Percentiles rank a stretch among this genome's conserved stretches.
phyloP scores from a whole-genome alignment of 2,797 vertebrate species.

The Adelosebastes latens region DNA sequence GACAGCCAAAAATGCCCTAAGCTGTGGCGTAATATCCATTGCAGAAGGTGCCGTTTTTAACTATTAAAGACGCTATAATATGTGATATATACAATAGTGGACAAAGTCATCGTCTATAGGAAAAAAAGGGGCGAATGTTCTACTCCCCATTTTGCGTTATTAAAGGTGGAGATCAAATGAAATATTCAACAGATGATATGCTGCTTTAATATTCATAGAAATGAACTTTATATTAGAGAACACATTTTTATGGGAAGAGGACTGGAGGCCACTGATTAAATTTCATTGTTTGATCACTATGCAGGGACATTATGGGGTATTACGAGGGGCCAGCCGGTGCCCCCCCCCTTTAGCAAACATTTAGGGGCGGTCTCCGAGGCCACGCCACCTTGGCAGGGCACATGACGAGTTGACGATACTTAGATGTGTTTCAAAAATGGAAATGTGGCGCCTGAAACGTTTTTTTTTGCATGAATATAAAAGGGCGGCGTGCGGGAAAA shows the following conservation, averaged over 20 bases:
- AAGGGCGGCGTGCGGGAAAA: conserved; percentile 33
- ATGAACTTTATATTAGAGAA: conserved; percentile 87
- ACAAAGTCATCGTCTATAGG: conserved; percentile 73
- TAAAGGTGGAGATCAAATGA: conserved; percentile 84
- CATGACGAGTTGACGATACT: conserved; percentile 46
- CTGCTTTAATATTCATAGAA: conserved; percentile 87
- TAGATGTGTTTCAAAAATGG: conserved; percentile 27
- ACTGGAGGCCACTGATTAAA: conserved; percentile 83
- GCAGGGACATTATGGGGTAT: conserved; percentile 73
- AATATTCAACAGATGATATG: conserved; percentile 86
- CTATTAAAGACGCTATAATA: conserved; percentile 44
- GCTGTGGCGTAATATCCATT: conserved; percentile 32
- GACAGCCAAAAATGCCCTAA: conserved; percentile 30
- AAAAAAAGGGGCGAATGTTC: conserved; percentile 71
- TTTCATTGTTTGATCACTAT: conserved; percentile 86
- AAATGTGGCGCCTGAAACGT: conserved; percentile 32
- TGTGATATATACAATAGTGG: conserved; percentile 63
- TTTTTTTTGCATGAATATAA: conserved; percentile 27
- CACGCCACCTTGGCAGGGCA: conserved; percentile 33
- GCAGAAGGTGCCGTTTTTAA: conserved; percentile 48
- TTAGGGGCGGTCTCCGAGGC: conserved; percentile 53
- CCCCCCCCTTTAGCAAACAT: conserved; percentile 73
- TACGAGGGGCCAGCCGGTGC: conserved; percentile 51
- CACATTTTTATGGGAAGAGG: conserved; percentile 82
- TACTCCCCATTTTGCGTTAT: conserved; percentile 84